Conservation (phyloP, 2,113 vertebrate species). For the Ursus arctos region DNA sequence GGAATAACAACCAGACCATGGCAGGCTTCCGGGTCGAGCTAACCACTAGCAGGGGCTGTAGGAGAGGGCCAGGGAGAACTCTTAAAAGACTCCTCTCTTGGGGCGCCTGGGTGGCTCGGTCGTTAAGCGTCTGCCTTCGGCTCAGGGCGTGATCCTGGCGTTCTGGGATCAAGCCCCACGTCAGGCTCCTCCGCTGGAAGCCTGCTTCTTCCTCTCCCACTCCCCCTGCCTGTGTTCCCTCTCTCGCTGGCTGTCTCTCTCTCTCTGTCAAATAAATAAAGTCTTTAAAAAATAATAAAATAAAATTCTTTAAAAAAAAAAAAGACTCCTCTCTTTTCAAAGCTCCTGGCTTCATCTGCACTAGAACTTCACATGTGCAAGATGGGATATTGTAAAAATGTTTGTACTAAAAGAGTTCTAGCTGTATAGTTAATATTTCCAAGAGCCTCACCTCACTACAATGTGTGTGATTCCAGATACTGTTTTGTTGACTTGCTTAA, state of each 20-base stretch:
- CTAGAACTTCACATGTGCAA: not conserved
- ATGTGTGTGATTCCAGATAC: not conserved
- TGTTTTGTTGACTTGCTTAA: not conserved
- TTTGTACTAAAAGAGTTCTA: not conserved
- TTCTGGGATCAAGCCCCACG: too few species aligned
- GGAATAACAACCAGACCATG: not conserved
- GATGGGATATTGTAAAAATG: not conserved
- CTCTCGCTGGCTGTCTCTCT: too few species aligned
- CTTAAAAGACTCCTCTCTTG: not conserved
- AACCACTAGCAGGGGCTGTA: not conserved
- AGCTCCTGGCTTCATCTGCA: not conserved
- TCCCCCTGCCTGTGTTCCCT: too few species aligned
- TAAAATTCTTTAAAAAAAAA: too few species aligned
- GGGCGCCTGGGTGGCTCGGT: too few species aligned
- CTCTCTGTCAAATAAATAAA: too few species aligned
- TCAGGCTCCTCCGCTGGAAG: too few species aligned
- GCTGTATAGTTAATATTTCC: not conserved
- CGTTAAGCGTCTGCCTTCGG: too few species aligned
- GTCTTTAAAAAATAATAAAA: too few species aligned
- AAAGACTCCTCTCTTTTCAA: not conserved
- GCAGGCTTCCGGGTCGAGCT: not conserved
- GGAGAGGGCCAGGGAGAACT: not conserved
- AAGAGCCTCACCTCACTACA: not conserved
- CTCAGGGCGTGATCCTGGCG: too few species aligned
- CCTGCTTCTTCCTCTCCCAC: too few species aligned